Evolutionary conservation across 1,140 invertebrate species (phyloP).

Genomic region (silkworm (Bombyx mori)): ASM3026992v2 NC_085117.1:3918501-3919000

Average conservation of each 20-base stretch:
- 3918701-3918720: not conserved
- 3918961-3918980: no score
- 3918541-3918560: conserved; percentile 11
- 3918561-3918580: conserved; percentile 37
- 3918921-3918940: no score
- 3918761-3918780: no score
- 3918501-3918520: not conserved
- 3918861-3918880: no score
- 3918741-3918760: not conserved
- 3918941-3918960: no score
- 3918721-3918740: not conserved
- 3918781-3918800: no score
- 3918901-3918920: no score
- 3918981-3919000: no score
- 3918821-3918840: no score
- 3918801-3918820: no score
- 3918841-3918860: no score
- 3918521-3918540: not conserved
- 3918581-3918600: conserved; percentile 15
- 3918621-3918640: conserved; percentile 15
- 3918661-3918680: conserved; percentile 19
- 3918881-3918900: no score
- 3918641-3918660: conserved; percentile 22
- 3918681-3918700: not conserved
- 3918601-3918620: conserved; percentile 10